Evolutionary conservation across 2,113 vertebrate species (phyloP).

Genomic region (Cyanoderma ruficeps): DNA sequence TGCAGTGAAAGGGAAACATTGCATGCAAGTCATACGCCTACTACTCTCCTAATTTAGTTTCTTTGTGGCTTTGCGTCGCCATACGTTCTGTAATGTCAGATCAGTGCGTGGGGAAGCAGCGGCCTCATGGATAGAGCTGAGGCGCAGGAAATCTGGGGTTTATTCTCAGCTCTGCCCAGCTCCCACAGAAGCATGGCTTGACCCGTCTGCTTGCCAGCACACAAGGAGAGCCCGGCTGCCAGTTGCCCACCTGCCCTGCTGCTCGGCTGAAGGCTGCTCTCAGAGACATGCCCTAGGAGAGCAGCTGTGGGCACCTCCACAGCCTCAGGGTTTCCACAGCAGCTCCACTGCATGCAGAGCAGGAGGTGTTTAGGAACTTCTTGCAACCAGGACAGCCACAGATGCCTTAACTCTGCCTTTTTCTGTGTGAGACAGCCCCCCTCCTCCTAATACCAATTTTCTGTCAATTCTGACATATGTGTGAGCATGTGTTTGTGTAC

Average conservation of each 20-base stretch:
- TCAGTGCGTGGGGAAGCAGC: not conserved
- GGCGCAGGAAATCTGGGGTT: not conserved
- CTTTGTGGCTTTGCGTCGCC: constrained; percentile 27
- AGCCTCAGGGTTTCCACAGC: not conserved
- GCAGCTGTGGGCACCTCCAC: not conserved
- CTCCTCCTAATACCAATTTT: not conserved
- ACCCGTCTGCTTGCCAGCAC: not conserved
- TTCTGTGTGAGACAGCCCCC: not conserved
- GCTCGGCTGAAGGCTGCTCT: not conserved
- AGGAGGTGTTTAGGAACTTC: not conserved
- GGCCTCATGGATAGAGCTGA: not conserved
- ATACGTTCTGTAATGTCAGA: constrained; percentile 12
- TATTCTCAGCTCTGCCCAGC: not conserved
- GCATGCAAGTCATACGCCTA: constrained; percentile 41
- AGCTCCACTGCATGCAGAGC: not conserved
- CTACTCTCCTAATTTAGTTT: constrained; percentile 44
- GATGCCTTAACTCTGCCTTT: not conserved
- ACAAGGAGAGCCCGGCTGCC: rapidly evolving
- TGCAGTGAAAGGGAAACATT: constrained; percentile 44
- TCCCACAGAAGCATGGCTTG: rapidly evolving
- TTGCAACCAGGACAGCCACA: not conserved
- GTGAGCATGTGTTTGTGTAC: not conserved
- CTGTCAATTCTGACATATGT: not conserved
- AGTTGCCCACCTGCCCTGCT: rapidly evolving
- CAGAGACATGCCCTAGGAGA: not conserved